Evolutionary conservation across 2,113 vertebrate species (phyloP), one percentile per base, ranked within the genome.

Genomic region (Cranoglanis bouderius): DNA sequence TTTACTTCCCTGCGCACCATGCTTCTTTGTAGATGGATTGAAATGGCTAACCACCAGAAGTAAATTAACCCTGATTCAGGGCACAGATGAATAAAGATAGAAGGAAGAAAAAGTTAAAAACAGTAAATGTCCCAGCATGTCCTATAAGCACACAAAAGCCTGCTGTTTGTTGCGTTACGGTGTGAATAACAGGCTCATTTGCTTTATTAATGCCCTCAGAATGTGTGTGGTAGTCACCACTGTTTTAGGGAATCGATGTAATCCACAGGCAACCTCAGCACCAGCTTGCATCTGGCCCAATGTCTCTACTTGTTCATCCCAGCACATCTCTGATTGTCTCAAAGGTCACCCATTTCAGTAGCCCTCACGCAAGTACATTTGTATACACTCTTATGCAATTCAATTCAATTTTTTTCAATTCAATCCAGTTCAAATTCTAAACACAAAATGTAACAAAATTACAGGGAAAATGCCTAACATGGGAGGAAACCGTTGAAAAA

Each of bases 171-270:
- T 85, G 53, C 81, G 78, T 40, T 24, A 81, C 38, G 26, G 85
- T 87, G 87, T 87, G 75, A 90, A 90, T 85, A 10, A 85, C 32
- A 70, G 57, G 26, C 78, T 85, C 70, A 85, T 91, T 91, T 59
- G 55, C 84, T 74, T 93, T 90, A 93, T 92, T 92, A 90, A 89
- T 90, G 85, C 91, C 29, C 51, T 53, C 46, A 92, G 92, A 88
- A 90, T 87, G 89, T 80, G 78, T 32, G 38, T 63, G 65, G 78
- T 29, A 53, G 82, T 82, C 46, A 29, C 83, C 88, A 91, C 94
- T 95, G 94, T 95, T 93, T 94, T 90, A 92, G 88, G 74, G 87
- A 91, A 94, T 95, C 94, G 93, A 94, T 95, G 92, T 84, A 74
- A 92, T 92, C 94, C 92, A 91, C 92, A 91, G 92, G 93, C 88